Evolutionary conservation across 2,113 vertebrate species (phyloP).

Genomic region (Limnothrissa miodon): DNA sequence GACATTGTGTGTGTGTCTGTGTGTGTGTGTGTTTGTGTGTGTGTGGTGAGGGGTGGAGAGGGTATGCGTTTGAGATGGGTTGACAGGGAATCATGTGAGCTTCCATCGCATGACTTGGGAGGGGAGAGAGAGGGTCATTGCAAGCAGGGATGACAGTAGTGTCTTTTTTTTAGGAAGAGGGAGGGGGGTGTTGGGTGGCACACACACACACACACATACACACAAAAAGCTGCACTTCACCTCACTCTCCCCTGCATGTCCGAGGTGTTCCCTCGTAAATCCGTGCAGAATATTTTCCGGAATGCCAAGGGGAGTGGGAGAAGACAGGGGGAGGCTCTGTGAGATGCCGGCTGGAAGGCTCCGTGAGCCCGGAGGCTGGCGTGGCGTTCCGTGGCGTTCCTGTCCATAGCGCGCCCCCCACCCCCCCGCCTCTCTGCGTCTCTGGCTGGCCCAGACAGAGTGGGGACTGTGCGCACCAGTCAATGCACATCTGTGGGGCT

Average conservation of each 20-base stretch:
- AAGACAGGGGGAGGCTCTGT: conserved; percentile 9
- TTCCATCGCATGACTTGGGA: not conserved
- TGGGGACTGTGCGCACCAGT: conserved; percentile 1
- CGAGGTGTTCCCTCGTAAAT: conserved; percentile 39
- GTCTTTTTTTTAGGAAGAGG: not conserved
- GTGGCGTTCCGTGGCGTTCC: not conserved
- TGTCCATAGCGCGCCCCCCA: no score
- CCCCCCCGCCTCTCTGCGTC: not conserved
- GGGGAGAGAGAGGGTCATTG: not conserved
- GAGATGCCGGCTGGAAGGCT: not conserved
- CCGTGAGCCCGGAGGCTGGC: not conserved
- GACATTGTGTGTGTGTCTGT: not conserved
- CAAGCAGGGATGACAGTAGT: not conserved
- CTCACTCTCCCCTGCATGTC: conserved; percentile 5
- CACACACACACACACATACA: not conserved
- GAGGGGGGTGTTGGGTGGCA: not conserved
- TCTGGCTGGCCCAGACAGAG: conserved; percentile 6
- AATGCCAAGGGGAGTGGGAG: conserved; percentile 19
- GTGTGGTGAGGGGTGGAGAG: no score
- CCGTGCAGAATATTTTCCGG: conserved; percentile 41
- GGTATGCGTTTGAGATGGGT: not conserved
- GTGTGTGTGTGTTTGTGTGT: not conserved
- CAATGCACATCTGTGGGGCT: conserved; percentile 12
- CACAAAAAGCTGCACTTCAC: not conserved
- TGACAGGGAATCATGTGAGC: not conserved